phyloP scores from a whole-genome alignment of 2,113 vertebrate species.

The Caranx ignobilis region DNA sequence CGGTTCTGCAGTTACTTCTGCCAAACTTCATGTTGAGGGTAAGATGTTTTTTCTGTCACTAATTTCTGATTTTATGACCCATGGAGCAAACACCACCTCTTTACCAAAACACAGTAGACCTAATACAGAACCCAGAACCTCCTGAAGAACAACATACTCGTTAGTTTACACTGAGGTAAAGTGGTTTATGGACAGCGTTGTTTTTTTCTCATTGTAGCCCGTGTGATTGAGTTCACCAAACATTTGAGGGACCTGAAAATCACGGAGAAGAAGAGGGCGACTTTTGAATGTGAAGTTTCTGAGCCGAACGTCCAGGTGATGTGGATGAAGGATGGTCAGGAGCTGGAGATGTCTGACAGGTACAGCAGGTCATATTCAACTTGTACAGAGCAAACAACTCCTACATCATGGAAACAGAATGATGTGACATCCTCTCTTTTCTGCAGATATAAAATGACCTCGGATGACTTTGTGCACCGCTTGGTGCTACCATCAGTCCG shows the following conservation, averaged over 20 bases:
- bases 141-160: no score
- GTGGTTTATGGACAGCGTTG: neutral
- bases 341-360: constrained; percentile 92
- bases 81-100: no score
- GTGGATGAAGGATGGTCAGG: constrained; percentile 97
- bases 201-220: constrained; percentile 81
- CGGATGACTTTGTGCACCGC: constrained; percentile 90
- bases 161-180: no score
- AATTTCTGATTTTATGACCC: no score
- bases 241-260: constrained; percentile 95
- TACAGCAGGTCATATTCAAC: constrained; percentile 37
- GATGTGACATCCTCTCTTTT: neutral
- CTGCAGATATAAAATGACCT: constrained; percentile 89
- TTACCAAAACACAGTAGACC: no score
- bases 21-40: constrained; percentile 95
- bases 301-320: constrained; percentile 93
- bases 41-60: constrained; percentile 39
- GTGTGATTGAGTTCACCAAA: constrained; percentile 96
- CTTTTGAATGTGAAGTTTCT: constrained; percentile 96
- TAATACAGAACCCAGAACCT: no score
- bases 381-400: neutral
- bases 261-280: constrained; percentile 95
- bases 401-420: neutral
- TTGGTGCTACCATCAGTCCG: constrained; percentile 90
- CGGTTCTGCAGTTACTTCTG: constrained; percentile 89